Base-by-base conservation (phyloP, 2,888 invertebrate species). In the Tetrapedia diversipes region DNA sequence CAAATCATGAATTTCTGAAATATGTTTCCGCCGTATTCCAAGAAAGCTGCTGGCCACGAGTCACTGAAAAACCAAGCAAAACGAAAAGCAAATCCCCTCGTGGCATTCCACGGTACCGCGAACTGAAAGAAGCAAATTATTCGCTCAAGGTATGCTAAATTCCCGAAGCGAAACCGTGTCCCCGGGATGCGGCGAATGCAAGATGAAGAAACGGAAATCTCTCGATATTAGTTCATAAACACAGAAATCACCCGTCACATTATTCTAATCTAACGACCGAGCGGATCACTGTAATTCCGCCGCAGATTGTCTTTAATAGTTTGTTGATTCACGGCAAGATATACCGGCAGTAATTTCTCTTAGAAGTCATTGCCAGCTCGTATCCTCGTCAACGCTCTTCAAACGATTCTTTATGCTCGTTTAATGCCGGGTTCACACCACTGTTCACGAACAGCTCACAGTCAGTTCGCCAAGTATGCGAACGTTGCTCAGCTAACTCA, bases 311-410 rank as follows among this genome's bases (percentile, higher is more conserved):
- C 16, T 39, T 27, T 34, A 64, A 51, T 19, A 53, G 43, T 24
- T 49, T 37, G 54, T 51, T 29, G 63, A 73, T 51, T 57, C 47
- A 24, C 41, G 19, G 43, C 0, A 11, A 73, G 56, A 61, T 59
- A 71, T 10, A 43, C 24, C 6, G 22, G 1, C 22, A 8, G 49
- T 64, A 73, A 73, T 60, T 60, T 32, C 60, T 34, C 11, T 22
- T 10, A 47, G 37, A 51, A 61, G 24, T 22, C 51, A 66, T 49
- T 56, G 65, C n/a, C 37, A 24, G 32, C 2, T 56, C 4, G 47
- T 10, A 51, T 57, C 57, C 24, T 41, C n/a, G n/a, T 32, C n/a
- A 37, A 39, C 54, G 14, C 11, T 43, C 37, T 43, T n/a, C 19
- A 11, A 39, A 37, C 34, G 51, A 61, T 49, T 24, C 43, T 57